These are phyloP conservation scores for Danio jaintianensis DNA, from an alignment of 2,797 vertebrate genomes.

Conservation along the genomic window DNA sequence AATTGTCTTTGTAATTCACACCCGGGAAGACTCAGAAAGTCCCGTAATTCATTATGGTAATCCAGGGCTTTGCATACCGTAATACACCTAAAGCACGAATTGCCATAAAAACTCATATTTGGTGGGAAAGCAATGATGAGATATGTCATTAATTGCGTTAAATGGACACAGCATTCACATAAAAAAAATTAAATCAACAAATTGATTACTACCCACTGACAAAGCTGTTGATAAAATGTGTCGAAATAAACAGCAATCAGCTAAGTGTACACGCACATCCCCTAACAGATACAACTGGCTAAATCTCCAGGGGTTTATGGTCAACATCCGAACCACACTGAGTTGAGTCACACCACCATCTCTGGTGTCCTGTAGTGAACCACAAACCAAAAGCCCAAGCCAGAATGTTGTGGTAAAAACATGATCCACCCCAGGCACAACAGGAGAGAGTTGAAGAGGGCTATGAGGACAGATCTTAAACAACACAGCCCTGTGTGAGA, in stretches of 20 bases:
- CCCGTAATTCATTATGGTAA: no score
- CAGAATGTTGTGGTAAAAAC: constrained; percentile 34
- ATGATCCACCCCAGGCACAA: constrained; percentile 44
- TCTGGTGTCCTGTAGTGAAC: constrained; percentile 51
- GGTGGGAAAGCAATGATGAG: no score
- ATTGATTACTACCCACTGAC: not conserved
- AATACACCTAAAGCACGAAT: no score
- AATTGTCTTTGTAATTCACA: no score
- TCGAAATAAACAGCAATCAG: not conserved
- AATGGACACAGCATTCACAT: not conserved
- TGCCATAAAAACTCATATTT: no score
- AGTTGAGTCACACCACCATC: constrained; percentile 37
- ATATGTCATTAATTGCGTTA: no score
- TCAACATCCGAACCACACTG: constrained; percentile 44
- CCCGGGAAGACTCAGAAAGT: no score
- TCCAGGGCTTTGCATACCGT: no score
- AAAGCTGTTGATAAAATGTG: not conserved
- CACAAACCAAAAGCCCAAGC: constrained; percentile 50
- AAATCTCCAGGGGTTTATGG: constrained; percentile 26
- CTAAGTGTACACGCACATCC: not conserved
- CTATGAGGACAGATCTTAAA: constrained; percentile 56
- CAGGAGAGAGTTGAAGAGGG: constrained; percentile 38
- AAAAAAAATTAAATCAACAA: not conserved
- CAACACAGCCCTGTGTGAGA: constrained; percentile 43
- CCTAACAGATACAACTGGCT: not conserved